These are phyloP conservation scores for Cricetomys ansorgei DNA, from an alignment of 2,113 vertebrate genomes.

Conservation along the genomic window DNA sequence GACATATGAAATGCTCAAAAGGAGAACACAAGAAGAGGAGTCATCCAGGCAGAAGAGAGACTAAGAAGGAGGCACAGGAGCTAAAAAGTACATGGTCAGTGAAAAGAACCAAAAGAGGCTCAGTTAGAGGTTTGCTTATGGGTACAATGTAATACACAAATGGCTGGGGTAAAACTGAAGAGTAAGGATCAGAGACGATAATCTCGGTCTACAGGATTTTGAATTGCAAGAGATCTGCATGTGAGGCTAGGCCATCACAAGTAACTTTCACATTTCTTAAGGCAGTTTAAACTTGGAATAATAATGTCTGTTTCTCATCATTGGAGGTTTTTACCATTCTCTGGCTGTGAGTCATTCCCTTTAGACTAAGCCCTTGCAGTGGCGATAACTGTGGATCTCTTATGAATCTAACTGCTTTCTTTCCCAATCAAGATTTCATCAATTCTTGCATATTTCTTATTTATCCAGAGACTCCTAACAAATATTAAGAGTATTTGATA, in stretches of 20 bases:
- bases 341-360: not conserved
- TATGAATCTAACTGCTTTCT: conserved; percentile 3
- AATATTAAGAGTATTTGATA: not conserved
- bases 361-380: not conserved
- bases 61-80: not conserved
- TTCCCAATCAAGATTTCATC: conserved; percentile 3
- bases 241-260: not conserved
- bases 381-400: not conserved
- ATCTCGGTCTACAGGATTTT: not conserved
- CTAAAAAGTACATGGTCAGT: not conserved
- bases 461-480: not conserved
- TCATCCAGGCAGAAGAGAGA: not conserved
- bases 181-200: not conserved
- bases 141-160: not conserved
- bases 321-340: not conserved
- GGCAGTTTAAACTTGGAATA: not conserved
- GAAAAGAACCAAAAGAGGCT: not conserved
- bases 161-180: not conserved
- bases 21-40: not conserved
- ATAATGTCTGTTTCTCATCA: not conserved
- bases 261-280: not conserved
- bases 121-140: not conserved
- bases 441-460: not conserved
- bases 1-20: not conserved
- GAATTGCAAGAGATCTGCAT: not conserved